Evolutionary conservation across 2,113 vertebrate genomes (phyloP).

Genomic region (Gadus chalcogrammus): DNA sequence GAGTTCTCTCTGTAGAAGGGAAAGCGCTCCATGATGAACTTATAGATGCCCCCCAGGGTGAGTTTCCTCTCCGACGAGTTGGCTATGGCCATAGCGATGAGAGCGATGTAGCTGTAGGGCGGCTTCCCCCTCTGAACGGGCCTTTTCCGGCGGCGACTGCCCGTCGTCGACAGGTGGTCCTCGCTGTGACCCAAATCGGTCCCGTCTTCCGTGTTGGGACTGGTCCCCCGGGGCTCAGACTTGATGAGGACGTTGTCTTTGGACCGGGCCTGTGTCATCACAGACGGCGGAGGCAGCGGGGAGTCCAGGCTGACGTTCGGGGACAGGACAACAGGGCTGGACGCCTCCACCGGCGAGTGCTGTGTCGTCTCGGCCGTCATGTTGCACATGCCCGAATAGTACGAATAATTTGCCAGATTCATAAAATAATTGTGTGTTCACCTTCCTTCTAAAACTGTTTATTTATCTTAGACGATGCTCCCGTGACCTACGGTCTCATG

Average conservation of each 20-base stretch:
- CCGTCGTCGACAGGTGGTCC: slow-evolving; percentile 71
- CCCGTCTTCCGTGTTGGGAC: slow-evolving; percentile 61
- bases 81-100: slow-evolving; percentile 96
- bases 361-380: slow-evolving; percentile 78
- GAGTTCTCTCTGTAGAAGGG: slow-evolving; percentile 96
- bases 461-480: slow-evolving; percentile 6
- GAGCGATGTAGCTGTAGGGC: slow-evolving; percentile 95
- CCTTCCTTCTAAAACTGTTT: slow-evolving; percentile 20
- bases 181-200: slow-evolving; percentile 63
- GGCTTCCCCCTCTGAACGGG: slow-evolving; percentile 93
- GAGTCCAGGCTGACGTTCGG: slow-evolving; percentile 73
- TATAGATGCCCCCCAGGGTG: slow-evolving; percentile 93
- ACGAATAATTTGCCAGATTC: slow-evolving; percentile 80
- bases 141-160: slow-evolving; percentile 86
- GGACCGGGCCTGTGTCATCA: slow-evolving; percentile 62
- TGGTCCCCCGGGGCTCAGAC: slow-evolving; percentile 71
- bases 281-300: slow-evolving; percentile 56
- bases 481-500: neutral
- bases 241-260: slow-evolving; percentile 72
- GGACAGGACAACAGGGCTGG: slow-evolving; percentile 72
- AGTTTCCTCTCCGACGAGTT: slow-evolving; percentile 93
- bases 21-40: slow-evolving; percentile 96
- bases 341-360: slow-evolving; percentile 67
- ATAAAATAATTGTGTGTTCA: slow-evolving; percentile 65
- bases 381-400: slow-evolving; percentile 78